Evolutionary conservation across 2,888 invertebrate species (phyloP), one percentile per base, ranked within the genome.

Genomic region (Adelphocoris suturalis): DNA sequence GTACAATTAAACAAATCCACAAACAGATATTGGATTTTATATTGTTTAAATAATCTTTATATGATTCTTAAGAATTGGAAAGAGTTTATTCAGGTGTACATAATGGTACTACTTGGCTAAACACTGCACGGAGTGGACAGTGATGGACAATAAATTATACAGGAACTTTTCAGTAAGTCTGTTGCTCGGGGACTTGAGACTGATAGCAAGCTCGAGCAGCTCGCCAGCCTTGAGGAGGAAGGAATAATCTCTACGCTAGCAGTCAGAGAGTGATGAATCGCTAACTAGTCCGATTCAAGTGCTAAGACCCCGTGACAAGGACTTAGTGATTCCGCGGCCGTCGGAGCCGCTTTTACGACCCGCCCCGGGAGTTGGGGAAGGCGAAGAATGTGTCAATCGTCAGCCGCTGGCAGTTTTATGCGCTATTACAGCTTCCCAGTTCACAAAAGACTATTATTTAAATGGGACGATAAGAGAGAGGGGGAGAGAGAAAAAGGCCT

Each of bases 371-470:
- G 47, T 47, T 52, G 68, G 27, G 37, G 48, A 28, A 47, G 37
- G 23, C 81, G 47, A 89, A 61, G 89, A 81, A 89, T 89, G 88
- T 88, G 89, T 89, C 89, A 89, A 89, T 89, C 89, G 19, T 75
- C 68, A 48, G 76, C 19, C 61, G 16, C 19, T 61, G 89, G 81
- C 89, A 89, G 89, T 89, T 89, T 89, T 89, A 89, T 89, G 89
- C 81, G 89, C 89, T 89, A 89, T 89, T 81, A 89, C 89, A 55
- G 61, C 86, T 86, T 76, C 86, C 75, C 86, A 23, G 76, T 68
- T 76, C 86, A 86, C 86, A 86, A 86, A 86, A 86, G 86, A 86
- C 86, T 75, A 86, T 86, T 89, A 89, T 89, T 89, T 89, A 89
- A 89, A 89, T 89, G 68, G 75, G 76, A 68, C 37, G 75, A 46